A percentile compares a stretch with the other conserved stretches of the same genome.
Conservation (phyloP, 2,113 vertebrate genomes). For the Epinephelus lanceolatus region DNA sequence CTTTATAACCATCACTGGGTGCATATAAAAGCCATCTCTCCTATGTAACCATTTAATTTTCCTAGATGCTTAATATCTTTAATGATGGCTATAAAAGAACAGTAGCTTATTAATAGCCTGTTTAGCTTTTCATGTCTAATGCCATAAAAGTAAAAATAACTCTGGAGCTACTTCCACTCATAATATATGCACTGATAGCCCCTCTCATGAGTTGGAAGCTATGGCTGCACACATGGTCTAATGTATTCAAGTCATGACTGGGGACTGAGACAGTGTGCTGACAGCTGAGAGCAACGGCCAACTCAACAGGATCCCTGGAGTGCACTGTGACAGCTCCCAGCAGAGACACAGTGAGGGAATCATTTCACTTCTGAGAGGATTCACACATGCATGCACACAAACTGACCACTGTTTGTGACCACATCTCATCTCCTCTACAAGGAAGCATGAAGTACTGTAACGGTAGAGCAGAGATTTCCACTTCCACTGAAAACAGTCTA, state of each 20-base stretch:
- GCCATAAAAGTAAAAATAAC: background rate
- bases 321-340: slow-evolving; percentile 50
- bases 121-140: background rate
- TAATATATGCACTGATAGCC: slow-evolving; percentile 1
- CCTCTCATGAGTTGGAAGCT: slow-evolving; percentile 7
- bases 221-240: slow-evolving; percentile 3
- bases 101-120: background rate
- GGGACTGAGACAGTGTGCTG: slow-evolving; percentile 47
- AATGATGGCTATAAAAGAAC: background rate
- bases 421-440: background rate
- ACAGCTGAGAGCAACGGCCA: slow-evolving; percentile 59
- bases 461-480: slow-evolving; percentile 6
- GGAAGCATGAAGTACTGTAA: background rate
- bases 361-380: slow-evolving; percentile 37
- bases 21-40: slow-evolving; percentile 6
- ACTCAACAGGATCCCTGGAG: slow-evolving; percentile 51
- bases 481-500: slow-evolving; percentile 17
- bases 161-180: background rate
- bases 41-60: background rate
- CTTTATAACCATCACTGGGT: background rate
- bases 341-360: slow-evolving; percentile 37
- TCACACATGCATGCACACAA: slow-evolving; percentile 11
- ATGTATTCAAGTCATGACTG: slow-evolving; percentile 56
- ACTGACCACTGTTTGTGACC: slow-evolving; percentile 21
- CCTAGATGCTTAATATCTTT: background rate